These are phyloP conservation scores for Pseudonaja textilis DNA, from an alignment of 2,113 vertebrate species.

Conservation along the genomic window DNA sequence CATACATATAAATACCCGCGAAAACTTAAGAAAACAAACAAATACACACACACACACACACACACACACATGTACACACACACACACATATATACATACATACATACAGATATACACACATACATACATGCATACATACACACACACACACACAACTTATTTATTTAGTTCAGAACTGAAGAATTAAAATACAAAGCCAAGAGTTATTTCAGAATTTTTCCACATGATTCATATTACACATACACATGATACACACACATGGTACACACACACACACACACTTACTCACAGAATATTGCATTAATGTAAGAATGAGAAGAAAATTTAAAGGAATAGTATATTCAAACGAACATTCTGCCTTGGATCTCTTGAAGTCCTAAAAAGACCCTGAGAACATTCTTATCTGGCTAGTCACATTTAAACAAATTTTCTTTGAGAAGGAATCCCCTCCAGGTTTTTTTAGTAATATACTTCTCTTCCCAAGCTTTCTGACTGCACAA, in stretches of 20 bases:
- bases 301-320: neutral
- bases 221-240: neutral
- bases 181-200: neutral
- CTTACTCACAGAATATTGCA: neutral
- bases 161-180: neutral
- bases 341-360: neutral
- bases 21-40: too few relatives aligned
- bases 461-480: conserved; percentile 11
- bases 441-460: neutral
- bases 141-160: too few relatives aligned
- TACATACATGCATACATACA: too few relatives aligned
- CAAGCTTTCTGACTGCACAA: conserved; percentile 23
- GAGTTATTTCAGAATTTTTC: neutral
- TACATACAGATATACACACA: neutral
- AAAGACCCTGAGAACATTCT: conserved; percentile 22
- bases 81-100: neutral
- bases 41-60: neutral
- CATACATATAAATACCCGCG: too few relatives aligned
- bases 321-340: neutral
- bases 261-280: too few relatives aligned
- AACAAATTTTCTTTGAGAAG: conserved; percentile 16
- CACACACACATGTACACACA: too few relatives aligned
- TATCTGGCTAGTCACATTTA: neutral
- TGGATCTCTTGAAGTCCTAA: neutral
- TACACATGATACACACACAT: too few relatives aligned